Conservation (phyloP, 92 coral and sea anemone genomes). For the Hydrozoanthus gracilis region DNA sequence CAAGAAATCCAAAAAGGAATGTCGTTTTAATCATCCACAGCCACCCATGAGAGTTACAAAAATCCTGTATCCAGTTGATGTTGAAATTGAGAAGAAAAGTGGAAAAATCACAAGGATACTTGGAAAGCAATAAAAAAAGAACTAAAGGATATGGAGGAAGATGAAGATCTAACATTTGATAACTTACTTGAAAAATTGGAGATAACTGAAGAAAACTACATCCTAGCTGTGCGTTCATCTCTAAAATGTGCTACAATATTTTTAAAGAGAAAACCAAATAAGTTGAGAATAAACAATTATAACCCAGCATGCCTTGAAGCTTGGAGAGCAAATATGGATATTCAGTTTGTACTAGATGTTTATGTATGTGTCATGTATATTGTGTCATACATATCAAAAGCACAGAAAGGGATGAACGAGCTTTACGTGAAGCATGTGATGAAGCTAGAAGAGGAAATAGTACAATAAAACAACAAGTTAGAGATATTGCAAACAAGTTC, state of each 20-base stretch:
- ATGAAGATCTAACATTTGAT: neutral
- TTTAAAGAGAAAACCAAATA: neutral
- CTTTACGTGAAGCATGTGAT: neutral
- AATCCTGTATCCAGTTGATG: too few relatives aligned
- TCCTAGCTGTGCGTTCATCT: neutral
- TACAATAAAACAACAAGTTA: neutral
- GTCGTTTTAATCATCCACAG: too few relatives aligned
- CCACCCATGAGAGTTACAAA: too few relatives aligned
- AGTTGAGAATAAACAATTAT: neutral
- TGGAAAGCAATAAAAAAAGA: neutral
- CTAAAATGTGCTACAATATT: neutral
- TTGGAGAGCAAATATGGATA: conserved; percentile 4
- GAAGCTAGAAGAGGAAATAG: neutral
- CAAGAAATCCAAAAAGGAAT: too few relatives aligned
- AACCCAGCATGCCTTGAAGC: conserved; percentile 26
- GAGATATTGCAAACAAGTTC: conserved; percentile 8
- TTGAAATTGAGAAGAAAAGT: neutral
- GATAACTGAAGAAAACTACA: neutral
- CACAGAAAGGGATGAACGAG: conserved; percentile 1
- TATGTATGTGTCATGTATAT: conserved; percentile 49
- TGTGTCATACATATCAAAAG: conserved; percentile 34
- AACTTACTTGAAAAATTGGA: neutral
- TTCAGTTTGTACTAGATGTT: conserved; percentile 26
- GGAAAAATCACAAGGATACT: neutral
- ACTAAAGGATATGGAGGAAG: neutral